These are phyloP conservation scores for Xenotilapia caudafasciata DNA, from an alignment of 2,113 vertebrate species.

Conservation along the genomic window DNA sequence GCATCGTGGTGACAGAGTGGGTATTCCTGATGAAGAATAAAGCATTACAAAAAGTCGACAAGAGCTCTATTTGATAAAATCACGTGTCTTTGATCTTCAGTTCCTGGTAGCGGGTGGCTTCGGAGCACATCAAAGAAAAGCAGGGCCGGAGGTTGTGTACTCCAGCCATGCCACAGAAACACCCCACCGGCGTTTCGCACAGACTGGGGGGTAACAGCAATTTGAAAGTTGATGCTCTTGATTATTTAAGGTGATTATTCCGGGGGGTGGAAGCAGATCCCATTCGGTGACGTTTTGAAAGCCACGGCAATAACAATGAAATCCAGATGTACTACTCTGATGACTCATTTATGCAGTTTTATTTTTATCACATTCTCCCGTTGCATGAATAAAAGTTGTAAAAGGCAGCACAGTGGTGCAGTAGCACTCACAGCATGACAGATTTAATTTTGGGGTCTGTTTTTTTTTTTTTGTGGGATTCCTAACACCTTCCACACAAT, in stretches of 20 bases:
- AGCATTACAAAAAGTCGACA: conserved; percentile 55
- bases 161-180: conserved; percentile 16
- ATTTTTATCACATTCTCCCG: conserved; percentile 15
- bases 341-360: conserved; percentile 55
- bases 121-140: conserved; percentile 44
- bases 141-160: conserved; percentile 20
- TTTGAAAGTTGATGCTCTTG: conserved; percentile 33
- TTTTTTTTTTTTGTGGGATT: background rate
- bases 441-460: background rate
- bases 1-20: conserved; percentile 43
- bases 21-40: conserved; percentile 54
- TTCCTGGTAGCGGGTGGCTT: conserved; percentile 42
- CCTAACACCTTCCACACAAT: conserved; percentile 13
- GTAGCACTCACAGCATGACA: conserved; percentile 4
- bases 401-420: conserved; percentile 19
- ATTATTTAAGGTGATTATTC: conserved; percentile 37
- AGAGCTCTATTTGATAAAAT: conserved; percentile 59
- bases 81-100: conserved; percentile 57
- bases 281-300: conserved; percentile 7
- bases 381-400: conserved; percentile 55
- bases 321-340: conserved; percentile 16
- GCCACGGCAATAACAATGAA: background rate
- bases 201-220: background rate
- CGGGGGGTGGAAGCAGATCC: background rate
- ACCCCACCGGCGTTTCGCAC: background rate